Evolutionary conservation across 2,797 vertebrate species (phyloP).

Genomic region (Fundulus diaphanus): DNA sequence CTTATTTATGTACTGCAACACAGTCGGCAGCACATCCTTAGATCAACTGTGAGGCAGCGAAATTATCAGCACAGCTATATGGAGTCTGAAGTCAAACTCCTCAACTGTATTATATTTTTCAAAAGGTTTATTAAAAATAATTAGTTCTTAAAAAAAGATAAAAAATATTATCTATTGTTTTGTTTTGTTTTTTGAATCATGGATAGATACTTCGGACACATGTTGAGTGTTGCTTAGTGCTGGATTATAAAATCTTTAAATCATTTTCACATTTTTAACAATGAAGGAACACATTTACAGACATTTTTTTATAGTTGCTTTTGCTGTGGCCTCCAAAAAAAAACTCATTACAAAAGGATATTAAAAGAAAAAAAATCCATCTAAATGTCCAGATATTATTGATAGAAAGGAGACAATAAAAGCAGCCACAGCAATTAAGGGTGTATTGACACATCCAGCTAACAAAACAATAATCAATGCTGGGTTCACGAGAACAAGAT

Average conservation of each 20-base stretch:
- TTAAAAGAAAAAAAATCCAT: neutral
- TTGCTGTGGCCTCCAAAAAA: neutral
- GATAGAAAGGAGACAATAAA: neutral
- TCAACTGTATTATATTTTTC: neutral
- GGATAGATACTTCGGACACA: no score
- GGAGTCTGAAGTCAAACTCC: neutral
- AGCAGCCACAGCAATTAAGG: neutral
- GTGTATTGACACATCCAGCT: no score
- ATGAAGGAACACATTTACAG: no score
- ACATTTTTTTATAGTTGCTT: neutral
- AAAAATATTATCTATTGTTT: no score
- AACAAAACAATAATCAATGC: neutral
- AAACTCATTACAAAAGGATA: no score
- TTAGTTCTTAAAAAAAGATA: no score
- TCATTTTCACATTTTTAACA: no score
- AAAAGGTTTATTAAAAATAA: neutral
- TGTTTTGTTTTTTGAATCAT: no score
- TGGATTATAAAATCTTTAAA: no score
- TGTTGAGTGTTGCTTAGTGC: no score
- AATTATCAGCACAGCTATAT: neutral
- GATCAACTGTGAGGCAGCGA: neutral
- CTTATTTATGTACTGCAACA: conserved; percentile 16
- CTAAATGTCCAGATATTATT: neutral
- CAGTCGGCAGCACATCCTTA: neutral
- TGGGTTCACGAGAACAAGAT: neutral